Conservation (phyloP, 2,797 vertebrate species). For the Xerus rutilus region DNA sequence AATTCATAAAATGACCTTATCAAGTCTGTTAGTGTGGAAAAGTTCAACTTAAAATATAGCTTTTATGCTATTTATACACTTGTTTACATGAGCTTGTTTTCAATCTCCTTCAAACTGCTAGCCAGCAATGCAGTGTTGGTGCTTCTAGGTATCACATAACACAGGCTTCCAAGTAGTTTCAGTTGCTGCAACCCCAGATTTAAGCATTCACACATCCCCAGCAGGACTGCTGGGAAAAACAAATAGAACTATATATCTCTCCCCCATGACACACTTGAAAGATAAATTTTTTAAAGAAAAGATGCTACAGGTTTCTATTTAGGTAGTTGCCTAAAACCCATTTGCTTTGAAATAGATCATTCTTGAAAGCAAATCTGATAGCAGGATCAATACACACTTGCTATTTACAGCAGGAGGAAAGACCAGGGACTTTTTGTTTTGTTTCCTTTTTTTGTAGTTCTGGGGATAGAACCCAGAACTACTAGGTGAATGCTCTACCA, state of each 20-base stretch:
- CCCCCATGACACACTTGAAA: neutral
- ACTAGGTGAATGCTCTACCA: no score
- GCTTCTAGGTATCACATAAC: neutral
- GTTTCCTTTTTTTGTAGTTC: neutral
- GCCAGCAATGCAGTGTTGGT: neutral
- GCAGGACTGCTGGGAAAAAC: neutral
- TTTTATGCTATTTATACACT: constrained; percentile 35
- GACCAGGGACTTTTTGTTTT: neutral
- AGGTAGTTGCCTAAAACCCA: neutral
- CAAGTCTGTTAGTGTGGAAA: neutral
- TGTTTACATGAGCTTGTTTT: constrained; percentile 48
- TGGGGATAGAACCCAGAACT: neutral
- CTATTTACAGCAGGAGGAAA: neutral
- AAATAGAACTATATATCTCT: neutral
- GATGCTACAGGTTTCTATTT: neutral
- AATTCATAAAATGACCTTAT: neutral
- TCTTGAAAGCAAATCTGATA: neutral
- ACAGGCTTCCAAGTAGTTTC: neutral
- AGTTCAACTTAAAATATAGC: neutral
- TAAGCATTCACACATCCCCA: neutral
- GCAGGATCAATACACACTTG: neutral
- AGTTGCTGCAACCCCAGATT: neutral
- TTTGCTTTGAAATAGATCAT: neutral
- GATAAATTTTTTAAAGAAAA: neutral
- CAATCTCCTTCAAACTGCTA: neutral